Evolutionary conservation across 2,888 invertebrate species (phyloP).

Genomic region (Trichogramma evanescens): DNA sequence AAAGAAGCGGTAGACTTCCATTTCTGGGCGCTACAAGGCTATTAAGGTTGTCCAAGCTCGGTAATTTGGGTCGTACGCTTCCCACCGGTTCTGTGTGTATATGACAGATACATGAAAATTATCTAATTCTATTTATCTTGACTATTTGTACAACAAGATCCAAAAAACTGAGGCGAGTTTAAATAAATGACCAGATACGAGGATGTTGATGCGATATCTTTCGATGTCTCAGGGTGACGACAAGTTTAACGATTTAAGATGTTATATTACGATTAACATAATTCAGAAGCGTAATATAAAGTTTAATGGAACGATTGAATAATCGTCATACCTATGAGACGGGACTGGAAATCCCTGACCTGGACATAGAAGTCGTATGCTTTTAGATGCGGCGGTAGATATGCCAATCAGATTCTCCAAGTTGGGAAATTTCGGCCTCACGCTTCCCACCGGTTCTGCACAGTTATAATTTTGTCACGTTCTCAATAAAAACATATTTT

Average conservation of each 20-base stretch:
- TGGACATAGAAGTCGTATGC: slow-evolving; percentile 61
- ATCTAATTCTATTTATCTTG: no score
- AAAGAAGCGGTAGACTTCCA: slow-evolving; percentile 56
- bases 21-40: slow-evolving; percentile 33
- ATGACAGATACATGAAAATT: neutral
- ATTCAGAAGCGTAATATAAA: neutral
- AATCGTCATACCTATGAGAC: slow-evolving; percentile 50
- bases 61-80: slow-evolving; percentile 57
- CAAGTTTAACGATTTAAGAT: neutral
- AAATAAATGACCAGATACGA: neutral
- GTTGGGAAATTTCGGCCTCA: slow-evolving; percentile 54
- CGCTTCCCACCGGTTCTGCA: slow-evolving; percentile 56
- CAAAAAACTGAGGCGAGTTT: no score
- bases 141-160: no score
- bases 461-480: slow-evolving; percentile 8
- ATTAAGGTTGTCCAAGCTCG: slow-evolving; percentile 42
- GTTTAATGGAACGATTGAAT: neutral
- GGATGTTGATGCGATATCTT: slow-evolving; percentile 23
- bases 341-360: slow-evolving; percentile 66
- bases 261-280: neutral
- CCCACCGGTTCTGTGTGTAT: slow-evolving; percentile 54
- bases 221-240: neutral
- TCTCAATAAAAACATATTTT: neutral
- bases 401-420: slow-evolving; percentile 41
- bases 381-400: slow-evolving; percentile 34